Evolutionary conservation across 2,888 invertebrate genomes (phyloP), one percentile per base, ranked within the genome.

Genomic region (Mesorhabditis spiculigera): DNA sequence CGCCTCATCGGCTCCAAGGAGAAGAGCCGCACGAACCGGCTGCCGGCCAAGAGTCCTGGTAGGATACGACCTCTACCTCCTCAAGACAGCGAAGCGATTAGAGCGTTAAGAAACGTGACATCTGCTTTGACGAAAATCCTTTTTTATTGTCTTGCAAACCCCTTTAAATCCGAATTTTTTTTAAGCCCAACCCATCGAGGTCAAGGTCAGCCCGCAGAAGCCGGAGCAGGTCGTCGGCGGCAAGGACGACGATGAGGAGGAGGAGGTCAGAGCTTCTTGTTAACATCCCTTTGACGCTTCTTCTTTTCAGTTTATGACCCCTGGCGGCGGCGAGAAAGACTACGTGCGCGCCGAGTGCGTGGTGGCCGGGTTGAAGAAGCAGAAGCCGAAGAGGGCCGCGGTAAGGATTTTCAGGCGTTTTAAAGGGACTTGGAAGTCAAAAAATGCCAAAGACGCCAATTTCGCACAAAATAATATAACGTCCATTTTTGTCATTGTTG

Each of bases 181-280:
- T 50, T 50, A 1, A 50, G 58, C 58, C n/a, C 8, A n/a, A 10
- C 58, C 8, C 10, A 10, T 50, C 58, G 58, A n/a, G 58, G n/a
- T 50, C 58, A 50, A n/a, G 58, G n/a, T 50, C 58, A 50, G n/a
- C 10, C 58, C 58, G 58, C 58, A 50, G n/a, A 50, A 50, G n/a
- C 8, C 8, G 58, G 58, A 50, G n/a, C 8, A 10, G 58, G 58
- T n/a, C 58, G 58, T 50, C 10, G n/a, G 8, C 58, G n/a, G 3
- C 10, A 50, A 50, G n/a, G 58, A 50, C 58, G 58, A 10, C n/a
- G 58, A 50, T 3, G 58, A 50, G 58, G 58, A 50, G 58, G 58
- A 50, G 8, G 58, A 50, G 8, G 58, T 50, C 10, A 50, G 58
- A 10, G 58, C 10, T 13, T 50, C n/a, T 50, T 50, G 58, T 50